phyloP scores from a whole-genome alignment of 2,113 vertebrate genomes.

The Motacilla tschutschensis region DNA sequence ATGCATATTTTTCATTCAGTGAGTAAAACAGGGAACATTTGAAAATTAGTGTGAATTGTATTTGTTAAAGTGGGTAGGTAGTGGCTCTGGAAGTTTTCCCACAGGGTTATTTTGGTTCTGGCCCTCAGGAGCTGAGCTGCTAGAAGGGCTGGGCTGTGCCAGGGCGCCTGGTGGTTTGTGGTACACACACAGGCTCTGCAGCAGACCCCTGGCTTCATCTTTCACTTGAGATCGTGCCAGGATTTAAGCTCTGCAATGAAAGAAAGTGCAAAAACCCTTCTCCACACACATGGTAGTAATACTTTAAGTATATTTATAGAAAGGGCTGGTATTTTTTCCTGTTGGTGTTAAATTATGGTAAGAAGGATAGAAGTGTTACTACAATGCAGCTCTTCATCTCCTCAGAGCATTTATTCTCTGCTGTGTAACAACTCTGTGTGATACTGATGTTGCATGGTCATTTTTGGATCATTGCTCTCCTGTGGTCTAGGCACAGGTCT shows the following conservation, averaged over 20 bases:
- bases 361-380: neutral
- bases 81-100: slow-evolving; percentile 4
- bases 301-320: slow-evolving; percentile 8
- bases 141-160: neutral
- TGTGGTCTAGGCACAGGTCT: neutral
- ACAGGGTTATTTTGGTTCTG: slow-evolving; percentile 29
- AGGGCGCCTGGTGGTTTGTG: neutral
- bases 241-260: slow-evolving; percentile 28
- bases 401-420: neutral
- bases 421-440: neutral
- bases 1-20: neutral
- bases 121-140: neutral
- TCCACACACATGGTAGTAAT: slow-evolving; percentile 32
- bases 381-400: neutral
- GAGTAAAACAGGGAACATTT: neutral
- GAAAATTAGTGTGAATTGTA: neutral
- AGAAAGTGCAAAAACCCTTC: slow-evolving; percentile 20
- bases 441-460: neutral
- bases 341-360: neutral
- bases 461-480: neutral
- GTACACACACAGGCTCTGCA: neutral
- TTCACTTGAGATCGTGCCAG: neutral
- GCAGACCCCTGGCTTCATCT: neutral
- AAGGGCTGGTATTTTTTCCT: slow-evolving; percentile 13
- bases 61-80: neutral